Percentiles rank a stretch among this genome's conserved stretches.
Conservation (phyloP, 1,140 invertebrate species). For the Camponotus floridanus region DNA sequence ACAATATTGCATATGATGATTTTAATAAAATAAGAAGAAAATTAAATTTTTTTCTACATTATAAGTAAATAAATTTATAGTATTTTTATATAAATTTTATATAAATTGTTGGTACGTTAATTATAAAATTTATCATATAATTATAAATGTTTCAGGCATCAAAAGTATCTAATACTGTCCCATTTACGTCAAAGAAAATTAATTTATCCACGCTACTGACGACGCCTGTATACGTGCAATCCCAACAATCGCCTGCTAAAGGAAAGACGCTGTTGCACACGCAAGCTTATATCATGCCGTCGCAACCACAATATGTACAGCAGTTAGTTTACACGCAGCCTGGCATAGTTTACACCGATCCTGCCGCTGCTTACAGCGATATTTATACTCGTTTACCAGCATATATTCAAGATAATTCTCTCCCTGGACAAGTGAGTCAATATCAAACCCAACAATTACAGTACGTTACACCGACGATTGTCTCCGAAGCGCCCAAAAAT, state of each 20-base stretch:
- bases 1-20: neutral
- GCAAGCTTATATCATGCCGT: slow-evolving; percentile 74
- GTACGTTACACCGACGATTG: slow-evolving; percentile 71
- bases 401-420: slow-evolving; percentile 80
- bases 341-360: slow-evolving; percentile 76
- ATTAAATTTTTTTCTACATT: slow-evolving; percentile 1
- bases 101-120: neutral
- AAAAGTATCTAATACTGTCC: slow-evolving; percentile 45
- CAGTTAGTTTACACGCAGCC: slow-evolving; percentile 80
- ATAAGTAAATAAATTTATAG: slow-evolving; percentile 8
- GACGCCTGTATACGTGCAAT: slow-evolving; percentile 50
- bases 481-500: slow-evolving; percentile 77
- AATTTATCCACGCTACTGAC: neutral
- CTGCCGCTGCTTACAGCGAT: slow-evolving; percentile 76
- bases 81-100: slow-evolving; percentile 18
- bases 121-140: neutral
- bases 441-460: slow-evolving; percentile 72
- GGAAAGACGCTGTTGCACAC: slow-evolving; percentile 71
- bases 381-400: slow-evolving; percentile 73
- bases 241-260: slow-evolving; percentile 53
- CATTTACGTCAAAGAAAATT: slow-evolving; percentile 55
- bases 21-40: slow-evolving; percentile 9
- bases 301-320: slow-evolving; percentile 74
- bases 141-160: slow-evolving; percentile 40
- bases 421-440: slow-evolving; percentile 75